These are phyloP conservation scores for Malurus elegans DNA, from an alignment of 2,113 vertebrate genomes.

Conservation along the genomic window DNA sequence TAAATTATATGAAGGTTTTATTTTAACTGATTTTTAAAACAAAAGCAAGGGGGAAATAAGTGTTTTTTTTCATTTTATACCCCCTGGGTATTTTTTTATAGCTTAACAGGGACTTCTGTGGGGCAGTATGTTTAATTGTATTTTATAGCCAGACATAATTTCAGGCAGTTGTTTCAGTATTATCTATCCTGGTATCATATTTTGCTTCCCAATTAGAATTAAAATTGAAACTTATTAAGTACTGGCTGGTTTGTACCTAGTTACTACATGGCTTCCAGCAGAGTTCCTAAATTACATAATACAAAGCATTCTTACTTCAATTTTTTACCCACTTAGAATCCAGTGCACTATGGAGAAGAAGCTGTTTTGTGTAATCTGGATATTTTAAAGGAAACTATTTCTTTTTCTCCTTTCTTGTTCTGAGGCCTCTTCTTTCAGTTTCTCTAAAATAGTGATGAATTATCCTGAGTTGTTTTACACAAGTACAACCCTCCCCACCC, in stretches of 20 bases:
- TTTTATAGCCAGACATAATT: not conserved
- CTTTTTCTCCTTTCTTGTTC: not conserved
- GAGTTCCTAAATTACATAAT: not conserved
- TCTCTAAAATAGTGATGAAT: not conserved
- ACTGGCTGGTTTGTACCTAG: not conserved
- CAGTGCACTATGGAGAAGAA: not conserved
- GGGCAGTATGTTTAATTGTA: not conserved
- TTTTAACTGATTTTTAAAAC: not conserved
- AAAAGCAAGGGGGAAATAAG: not conserved
- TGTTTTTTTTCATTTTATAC: not conserved
- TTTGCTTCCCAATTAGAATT: slow-evolving; percentile 30
- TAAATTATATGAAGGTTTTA: not conserved
- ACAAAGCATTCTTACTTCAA: not conserved
- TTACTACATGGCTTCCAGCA: slow-evolving; percentile 9
- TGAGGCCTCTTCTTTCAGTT: not conserved
- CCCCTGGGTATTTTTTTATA: not conserved
- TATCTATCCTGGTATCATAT: not conserved
- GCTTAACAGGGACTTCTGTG: not conserved
- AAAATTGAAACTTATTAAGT: slow-evolving; percentile 24
- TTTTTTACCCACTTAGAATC: slow-evolving; percentile 22
- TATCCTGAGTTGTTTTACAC: not conserved
- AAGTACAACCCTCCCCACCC: not conserved
- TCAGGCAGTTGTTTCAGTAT: not conserved
- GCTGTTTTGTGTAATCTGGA: not conserved
- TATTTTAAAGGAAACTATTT: not conserved